Base-by-base conservation (phyloP, 2,797 vertebrate species). In the Pelochelys cantorii region DNA sequence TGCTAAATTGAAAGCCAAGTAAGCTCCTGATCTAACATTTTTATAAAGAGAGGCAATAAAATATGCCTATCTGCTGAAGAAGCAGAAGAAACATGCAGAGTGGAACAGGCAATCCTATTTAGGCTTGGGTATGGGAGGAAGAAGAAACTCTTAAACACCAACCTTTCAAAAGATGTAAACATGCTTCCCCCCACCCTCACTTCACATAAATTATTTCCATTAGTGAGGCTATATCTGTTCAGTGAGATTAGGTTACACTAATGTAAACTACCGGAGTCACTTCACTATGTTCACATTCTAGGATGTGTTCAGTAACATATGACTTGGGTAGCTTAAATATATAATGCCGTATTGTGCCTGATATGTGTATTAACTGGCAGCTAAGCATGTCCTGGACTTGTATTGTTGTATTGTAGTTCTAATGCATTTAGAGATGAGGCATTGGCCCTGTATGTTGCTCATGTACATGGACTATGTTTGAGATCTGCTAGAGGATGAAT, bases 1-100 rank as follows among this genome's bases (percentile, higher is more conserved):
- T 87, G 79, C 81, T 93, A 71, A 93, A 91, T 83, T 96, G 87
- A 96, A 91, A 95, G 87, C 81, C 88, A 84, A 83, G 75, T 84
- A 93, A 91, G 8, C 15, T 91, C 78, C 83, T 91, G 68, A 89
- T 93, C 90, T 87, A 94, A 77, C 54, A 4, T 57, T 60, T 60
- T 62, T 62, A 27, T 59, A 87, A 53, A 31, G 80, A 82, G 56
- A 86, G 90, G 65, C 84, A 93, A 88, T 59, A 79, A 0, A 79
- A 25, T 4, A 13, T 55, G 3, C 60, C 13, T 92, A 90, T 80
- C 54, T 90, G 88, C 37, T 84, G 42, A 93, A 93, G 60, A 75
- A 59, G 2, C 65, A 62, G 57, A 48, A 48, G 92, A 55, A 88
- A 79, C 23, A 85, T 85, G 59, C 89, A 88, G 42, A 55, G 42